Base-by-base conservation (phyloP, 1,140 invertebrate genomes). In the Spodoptera litura region DNA sequence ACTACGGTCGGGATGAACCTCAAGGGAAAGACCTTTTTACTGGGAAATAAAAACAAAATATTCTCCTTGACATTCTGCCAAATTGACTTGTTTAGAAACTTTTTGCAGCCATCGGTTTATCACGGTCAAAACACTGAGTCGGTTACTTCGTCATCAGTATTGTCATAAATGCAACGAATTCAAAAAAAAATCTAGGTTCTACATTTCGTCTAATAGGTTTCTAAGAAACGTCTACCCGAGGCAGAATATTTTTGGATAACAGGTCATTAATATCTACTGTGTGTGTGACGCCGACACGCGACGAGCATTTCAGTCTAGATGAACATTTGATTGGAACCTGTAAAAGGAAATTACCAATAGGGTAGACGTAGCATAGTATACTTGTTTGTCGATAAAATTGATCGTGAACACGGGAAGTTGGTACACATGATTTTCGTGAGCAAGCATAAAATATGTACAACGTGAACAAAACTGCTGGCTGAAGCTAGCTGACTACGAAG, bases 21-120 rank as follows among this genome's bases (percentile, higher is more conserved):
- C 73, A 52, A 72, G 56, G 44, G 72, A 31, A 73, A 62, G 56
- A 64, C 44, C 72, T 74, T 73, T 64, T 66, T 80, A 84, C 58
- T 58, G 81, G 81, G 80, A 85, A 83, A 84, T 77, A 55, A 80
- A 83, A 80, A 81, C 71, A 76, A 74, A 79, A 52, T 53, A 59
- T 80, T 64, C 66, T 70, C 72, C 38, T 79, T 81, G 84, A 79
- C 44, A 80, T 79, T 81, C 78, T 78, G 81, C 83, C 80, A 86
- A 82, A 84, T 78, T 51, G 31, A 74, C 12, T 59, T 74, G 56
- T 74, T 61, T 61, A 73, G 38, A 13, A 71, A 55, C 13, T 56
- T 49, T 72, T 72, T 58, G 38, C 38, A 20, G 55, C 35, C 5
- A 44, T 13, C 27, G 11, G 70, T 58, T 74, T 59, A 61, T 73